Evolutionary conservation across 2,113 vertebrate species (phyloP).

Genomic region (Vulpes vulpes): DNA sequence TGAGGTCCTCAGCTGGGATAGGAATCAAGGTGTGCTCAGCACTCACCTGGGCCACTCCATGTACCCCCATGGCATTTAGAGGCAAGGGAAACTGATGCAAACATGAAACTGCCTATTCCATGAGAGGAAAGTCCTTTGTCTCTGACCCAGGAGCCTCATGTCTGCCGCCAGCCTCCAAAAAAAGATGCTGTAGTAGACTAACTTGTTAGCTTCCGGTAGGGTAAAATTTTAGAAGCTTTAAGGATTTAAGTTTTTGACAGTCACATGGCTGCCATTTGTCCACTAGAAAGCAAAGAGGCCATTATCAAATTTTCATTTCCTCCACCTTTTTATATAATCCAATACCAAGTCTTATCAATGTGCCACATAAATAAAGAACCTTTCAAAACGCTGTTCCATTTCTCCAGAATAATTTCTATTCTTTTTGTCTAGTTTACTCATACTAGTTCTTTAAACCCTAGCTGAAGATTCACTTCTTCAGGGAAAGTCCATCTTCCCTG

Average conservation of each 20-base stretch:
- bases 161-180: background rate
- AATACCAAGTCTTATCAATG: background rate
- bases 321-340: background rate
- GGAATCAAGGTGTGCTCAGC: background rate
- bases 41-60: background rate
- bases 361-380: background rate
- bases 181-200: background rate
- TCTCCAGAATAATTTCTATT: background rate
- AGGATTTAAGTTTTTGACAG: background rate
- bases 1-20: background rate
- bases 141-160: background rate
- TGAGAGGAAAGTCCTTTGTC: background rate
- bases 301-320: background rate
- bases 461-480: background rate
- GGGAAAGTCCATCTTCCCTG: background rate
- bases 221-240: background rate
- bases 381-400: background rate
- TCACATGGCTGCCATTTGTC: too few relatives aligned
- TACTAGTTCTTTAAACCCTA: background rate
- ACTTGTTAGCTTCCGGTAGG: background rate
- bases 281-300: background rate
- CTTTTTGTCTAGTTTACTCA: background rate
- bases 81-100: background rate
- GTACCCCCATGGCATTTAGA: fast-evolving
- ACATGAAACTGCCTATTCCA: background rate